Conservation (phyloP, 2,888 invertebrate species). For the Sturmia bella region DNA sequence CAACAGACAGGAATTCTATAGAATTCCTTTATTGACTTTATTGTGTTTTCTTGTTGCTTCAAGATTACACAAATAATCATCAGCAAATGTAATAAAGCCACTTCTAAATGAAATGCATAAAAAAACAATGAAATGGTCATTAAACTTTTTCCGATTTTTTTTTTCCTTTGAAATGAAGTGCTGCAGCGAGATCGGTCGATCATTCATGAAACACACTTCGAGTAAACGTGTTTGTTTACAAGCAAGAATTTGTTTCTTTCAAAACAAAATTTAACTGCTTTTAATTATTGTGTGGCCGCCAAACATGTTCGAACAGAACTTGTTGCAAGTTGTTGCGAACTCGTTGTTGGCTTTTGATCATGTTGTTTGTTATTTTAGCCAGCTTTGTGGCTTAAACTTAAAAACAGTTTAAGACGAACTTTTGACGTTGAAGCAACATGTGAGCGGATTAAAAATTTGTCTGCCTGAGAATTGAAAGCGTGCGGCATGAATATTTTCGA, state of each 20-base stretch:
- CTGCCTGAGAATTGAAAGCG: constrained; percentile 3
- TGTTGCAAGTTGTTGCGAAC: constrained; percentile 13
- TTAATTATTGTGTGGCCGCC: neutral
- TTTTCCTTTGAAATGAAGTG: neutral
- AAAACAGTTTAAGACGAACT: constrained; percentile 75
- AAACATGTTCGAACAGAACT: constrained; percentile 34
- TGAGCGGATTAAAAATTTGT: constrained; percentile 61
- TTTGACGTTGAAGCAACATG: constrained; percentile 69
- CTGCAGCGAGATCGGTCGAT: neutral
- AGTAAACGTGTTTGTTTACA: constrained; percentile 48
- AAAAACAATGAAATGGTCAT: constrained; percentile 42
- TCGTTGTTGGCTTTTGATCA: constrained; percentile 4
- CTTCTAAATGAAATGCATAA: constrained; percentile 5
- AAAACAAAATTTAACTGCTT: constrained; percentile 1
- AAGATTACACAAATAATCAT: too few relatives aligned
- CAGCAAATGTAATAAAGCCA: neutral
- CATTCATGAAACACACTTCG: neutral
- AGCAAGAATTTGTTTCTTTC: constrained; percentile 46
- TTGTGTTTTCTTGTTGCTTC: too few relatives aligned
- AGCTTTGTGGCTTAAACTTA: constrained; percentile 56
- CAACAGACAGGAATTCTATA: too few relatives aligned
- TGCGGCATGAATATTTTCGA: neutral
- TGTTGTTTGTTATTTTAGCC: constrained; percentile 21
- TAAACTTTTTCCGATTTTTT: constrained; percentile 37
- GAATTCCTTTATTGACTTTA: too few relatives aligned